Percentiles rank a stretch among this genome's conserved stretches.
These are phyloP conservation scores for Gordius sp. DNA, from an alignment of 2,888 invertebrate genomes.

Conservation along the genomic window DNA sequence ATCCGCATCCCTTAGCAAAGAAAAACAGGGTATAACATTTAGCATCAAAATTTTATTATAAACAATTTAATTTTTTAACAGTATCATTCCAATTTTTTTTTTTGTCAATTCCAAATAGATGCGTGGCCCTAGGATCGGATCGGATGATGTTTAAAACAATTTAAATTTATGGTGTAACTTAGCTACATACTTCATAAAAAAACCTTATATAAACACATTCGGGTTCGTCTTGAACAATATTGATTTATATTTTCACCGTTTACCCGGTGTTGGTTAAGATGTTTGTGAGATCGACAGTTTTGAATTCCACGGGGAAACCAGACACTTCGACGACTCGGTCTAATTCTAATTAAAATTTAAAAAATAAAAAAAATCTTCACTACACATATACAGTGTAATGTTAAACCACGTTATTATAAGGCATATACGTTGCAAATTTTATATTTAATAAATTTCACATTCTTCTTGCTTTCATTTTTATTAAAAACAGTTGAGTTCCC, in stretches of 20 bases:
- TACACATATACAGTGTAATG: too few relatives aligned
- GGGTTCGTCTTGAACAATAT: too few relatives aligned
- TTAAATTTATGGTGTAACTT: too few relatives aligned
- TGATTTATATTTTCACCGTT: too few relatives aligned
- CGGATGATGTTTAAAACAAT: not conserved
- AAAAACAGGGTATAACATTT: not conserved
- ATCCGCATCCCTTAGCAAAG: not conserved
- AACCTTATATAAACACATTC: too few relatives aligned
- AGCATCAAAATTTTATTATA: too few relatives aligned
- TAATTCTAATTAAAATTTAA: not conserved
- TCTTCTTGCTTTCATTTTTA: too few relatives aligned
- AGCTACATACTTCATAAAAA: too few relatives aligned
- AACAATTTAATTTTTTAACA: not conserved
- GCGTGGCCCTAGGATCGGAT: not conserved
- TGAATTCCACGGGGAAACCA: constrained; percentile 8
- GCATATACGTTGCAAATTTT: too few relatives aligned
- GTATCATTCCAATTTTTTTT: not conserved
- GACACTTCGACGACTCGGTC: constrained; percentile 5
- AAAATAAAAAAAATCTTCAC: not conserved
- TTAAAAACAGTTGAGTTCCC: too few relatives aligned
- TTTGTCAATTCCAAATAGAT: not conserved
- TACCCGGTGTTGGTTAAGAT: not conserved
- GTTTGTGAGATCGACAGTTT: not conserved
- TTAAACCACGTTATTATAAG: too few relatives aligned
- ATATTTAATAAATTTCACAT: too few relatives aligned